Evolutionary conservation across 2,888 invertebrate species (phyloP).

Genomic region (Lepidochitona cinerea): DNA sequence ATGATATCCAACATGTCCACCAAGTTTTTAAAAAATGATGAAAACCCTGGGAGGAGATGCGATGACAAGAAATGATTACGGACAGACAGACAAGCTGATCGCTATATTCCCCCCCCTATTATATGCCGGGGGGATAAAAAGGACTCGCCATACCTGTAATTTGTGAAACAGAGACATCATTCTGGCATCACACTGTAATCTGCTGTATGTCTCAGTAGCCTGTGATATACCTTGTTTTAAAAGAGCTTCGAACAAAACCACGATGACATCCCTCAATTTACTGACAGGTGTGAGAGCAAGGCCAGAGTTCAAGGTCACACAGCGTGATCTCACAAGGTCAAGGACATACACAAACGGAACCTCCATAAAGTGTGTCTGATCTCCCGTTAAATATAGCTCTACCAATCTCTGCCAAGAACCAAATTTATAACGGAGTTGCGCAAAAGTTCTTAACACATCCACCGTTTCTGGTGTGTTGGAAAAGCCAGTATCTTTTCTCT

Average conservation of each 20-base stretch:
- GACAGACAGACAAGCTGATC: too few relatives aligned
- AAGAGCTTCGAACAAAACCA: conserved; percentile 38
- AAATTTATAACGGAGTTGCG: background rate
- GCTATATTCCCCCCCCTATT: too few relatives aligned
- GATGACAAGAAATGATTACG: too few relatives aligned
- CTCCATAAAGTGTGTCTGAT: conserved; percentile 57
- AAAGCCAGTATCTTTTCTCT: background rate
- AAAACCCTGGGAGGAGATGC: too few relatives aligned
- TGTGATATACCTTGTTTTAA: conserved; percentile 30
- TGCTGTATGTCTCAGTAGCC: conserved; percentile 17
- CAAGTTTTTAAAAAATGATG: too few relatives aligned
- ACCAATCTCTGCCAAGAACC: conserved; percentile 38
- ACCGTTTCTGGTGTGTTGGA: conserved; percentile 8
- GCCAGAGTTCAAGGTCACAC: conserved; percentile 75
- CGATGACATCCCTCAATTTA: conserved; percentile 42
- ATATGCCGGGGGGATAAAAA: too few relatives aligned
- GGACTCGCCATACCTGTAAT: conserved; percentile 42
- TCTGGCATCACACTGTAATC: conserved; percentile 32
- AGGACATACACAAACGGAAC: conserved; percentile 76
- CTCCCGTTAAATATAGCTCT: conserved; percentile 36
- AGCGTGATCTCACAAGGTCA: conserved; percentile 74
- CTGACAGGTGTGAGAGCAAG: conserved; percentile 74
- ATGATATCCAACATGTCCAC: too few relatives aligned
- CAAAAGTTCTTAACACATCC: background rate
- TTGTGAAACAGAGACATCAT: conserved; percentile 23